Conservation (phyloP, 2,797 vertebrate genomes). For the Amniataba percoides region DNA sequence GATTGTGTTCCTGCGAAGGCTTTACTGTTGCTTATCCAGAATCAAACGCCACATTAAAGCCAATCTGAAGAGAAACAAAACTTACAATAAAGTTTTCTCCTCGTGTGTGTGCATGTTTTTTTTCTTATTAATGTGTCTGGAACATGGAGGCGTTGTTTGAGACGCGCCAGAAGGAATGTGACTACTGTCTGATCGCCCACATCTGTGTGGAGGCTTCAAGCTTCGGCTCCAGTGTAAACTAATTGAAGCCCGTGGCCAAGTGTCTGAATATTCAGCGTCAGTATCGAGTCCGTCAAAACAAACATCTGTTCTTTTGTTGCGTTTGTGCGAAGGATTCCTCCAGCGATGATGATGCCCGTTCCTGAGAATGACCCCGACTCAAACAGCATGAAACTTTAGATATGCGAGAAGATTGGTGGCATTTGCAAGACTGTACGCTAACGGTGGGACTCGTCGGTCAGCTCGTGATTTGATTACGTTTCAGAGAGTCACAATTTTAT, state of each 20-base stretch:
- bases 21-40: background rate
- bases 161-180: background rate
- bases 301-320: background rate
- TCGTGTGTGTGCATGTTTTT: background rate
- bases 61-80: background rate
- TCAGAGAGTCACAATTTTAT: too few species aligned
- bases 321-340: background rate
- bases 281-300: background rate
- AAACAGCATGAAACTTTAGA: too few species aligned
- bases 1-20: conserved; percentile 4
- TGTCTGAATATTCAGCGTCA: background rate
- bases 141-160: background rate
- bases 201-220: background rate
- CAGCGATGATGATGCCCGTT: background rate
- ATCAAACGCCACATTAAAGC: conserved; percentile 1
- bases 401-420: too few species aligned
- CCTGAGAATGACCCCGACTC: too few species aligned
- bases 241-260: conserved; percentile 3
- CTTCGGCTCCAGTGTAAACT: background rate
- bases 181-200: conserved; percentile 11
- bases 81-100: background rate
- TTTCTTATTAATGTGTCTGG: conserved; percentile 1
- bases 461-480: too few species aligned
- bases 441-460: too few species aligned
- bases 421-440: too few species aligned